Base-by-base conservation (phyloP, 2,888 invertebrate species). In the Orthosia gothica region DNA sequence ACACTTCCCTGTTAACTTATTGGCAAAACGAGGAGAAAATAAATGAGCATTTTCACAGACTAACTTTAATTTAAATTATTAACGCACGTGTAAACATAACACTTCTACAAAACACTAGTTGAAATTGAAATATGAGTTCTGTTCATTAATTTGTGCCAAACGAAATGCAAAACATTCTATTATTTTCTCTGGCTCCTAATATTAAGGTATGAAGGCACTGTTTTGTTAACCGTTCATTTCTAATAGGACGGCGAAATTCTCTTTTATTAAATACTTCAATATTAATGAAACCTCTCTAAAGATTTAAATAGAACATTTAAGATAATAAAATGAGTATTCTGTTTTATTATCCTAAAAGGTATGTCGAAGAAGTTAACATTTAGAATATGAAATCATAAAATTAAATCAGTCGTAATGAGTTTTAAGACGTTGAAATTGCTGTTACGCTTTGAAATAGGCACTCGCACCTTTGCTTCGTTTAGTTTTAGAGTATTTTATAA, bases 361-460 rank as follows among this genome's bases (percentile, higher is more conserved):
- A 87, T 87, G 82, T 81, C 71, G 74, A 79, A 83, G 84, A 78
- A 86, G 82, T 86, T 86, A 86, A 84, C 79, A 82, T 86, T 82
- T 79, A 74, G 71, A 86, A 84, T 84, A 86, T 85, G 63, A 86
- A 85, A 86, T 84, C 82, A 82, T 79, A 77, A 86, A 86, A 82
- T 86, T 81, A 85, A 82, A 82, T 82, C 79, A 79, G 77, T 74
- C 68, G 62, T 84, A 79, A 84, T 84, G 75, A 84, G 74, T 84
- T 86, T 74, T 82, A 70, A 85, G 82, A 77, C 52, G 79, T 74
- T n/a, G 74, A 74, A 84, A 84, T 86, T 81, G 79, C 67, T 74
- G 57, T 77, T 73, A 68, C 61, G 55, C 49, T 73, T 32, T 66
- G 59, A 57, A 84, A 74, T 63, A 67, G 57, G 70, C 70, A 74